Evolutionary conservation across 2,888 invertebrate genomes (phyloP), one percentile per base, ranked within the genome.

Genomic region (Diarsia dahlii): DNA sequence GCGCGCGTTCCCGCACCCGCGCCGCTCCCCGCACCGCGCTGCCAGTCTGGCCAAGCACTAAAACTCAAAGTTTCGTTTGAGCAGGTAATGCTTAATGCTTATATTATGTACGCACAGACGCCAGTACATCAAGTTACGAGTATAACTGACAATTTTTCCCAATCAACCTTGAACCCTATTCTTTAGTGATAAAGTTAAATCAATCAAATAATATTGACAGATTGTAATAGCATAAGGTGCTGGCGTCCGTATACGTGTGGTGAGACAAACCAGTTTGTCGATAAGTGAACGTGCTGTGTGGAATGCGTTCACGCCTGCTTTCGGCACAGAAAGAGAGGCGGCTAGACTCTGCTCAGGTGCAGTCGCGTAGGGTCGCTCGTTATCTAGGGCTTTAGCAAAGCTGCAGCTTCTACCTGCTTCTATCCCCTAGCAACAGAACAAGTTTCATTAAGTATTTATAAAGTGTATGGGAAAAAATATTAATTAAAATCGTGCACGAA

Each of bases 301-400:
- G 78, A 91, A 93, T 2, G 94, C 90, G 75, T 95, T 95, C 50
- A 72, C 87, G 2, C 94, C 94, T n/a, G 90, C 92, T 18, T 79
- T 90, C 0, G 92, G 89, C 10, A 92, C 88, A 20, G 87, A 89
- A 15, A 94, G 87, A 4, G 91, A 89, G 8, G 72, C 79, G 5
- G 94, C 92, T 5, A 92, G 20, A 45, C 89, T 82, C 12, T 23
- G 63, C 0, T 50, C 74, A 9, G 86, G 75, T 9, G 78, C 76
- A 4, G 91, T 93, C 63, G 82, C 60, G 69, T 89, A 91, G 0
- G 93, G 93, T 45, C 64, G 34, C 52, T 91, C 91, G 58, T 93
- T 93, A 76, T 92, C 90, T 83, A 94, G 80, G 1, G 94, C 94
- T 81, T 92, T 93, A 63, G 88, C 91, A 82, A 94, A 93, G 84